Base-by-base conservation (phyloP, 2,888 invertebrate species). In the Cantharis nigra region DNA sequence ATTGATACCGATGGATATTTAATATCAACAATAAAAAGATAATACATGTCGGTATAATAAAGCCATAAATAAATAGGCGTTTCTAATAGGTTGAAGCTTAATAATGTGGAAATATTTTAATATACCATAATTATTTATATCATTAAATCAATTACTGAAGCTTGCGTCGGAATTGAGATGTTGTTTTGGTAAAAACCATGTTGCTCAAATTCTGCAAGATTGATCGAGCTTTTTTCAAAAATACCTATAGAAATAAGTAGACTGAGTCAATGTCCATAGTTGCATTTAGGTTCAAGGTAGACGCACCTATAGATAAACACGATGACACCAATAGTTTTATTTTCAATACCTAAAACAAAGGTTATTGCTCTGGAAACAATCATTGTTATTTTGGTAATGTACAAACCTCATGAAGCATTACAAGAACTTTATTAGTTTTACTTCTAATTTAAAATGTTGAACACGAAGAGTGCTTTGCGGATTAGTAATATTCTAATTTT, bases 201-300 rank as follows among this genome's bases (percentile, higher is more conserved):
- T 3, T 33, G 13, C 3, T 13, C 0, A 33, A 33, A 33, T 33
- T 13, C 33, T 33, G 13, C 5, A 33, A 13, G 13, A 5, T 13
- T 13, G 33, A 13, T 26, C 0, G 9, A 33, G 13, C 13, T 33
- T 33, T 33, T 33, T 33, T 13, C 5, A 5, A 33, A 33, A 33
- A 26, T 26, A 23, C 23, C 23, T 33, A 33, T 13, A 33, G 11
- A 33, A 13, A 33, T 33, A 33, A 33, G 13, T 33, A 33, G 5
- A 71, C 75, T 75, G 63, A 74, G 77, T 78, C 74, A 72, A 78
- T 72, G 77, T 72, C 74, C 63, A 75, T 72, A 74, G 70, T 72
- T 74, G 74, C 23, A 69, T 71, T 65, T 26, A 78, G 77, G 77
- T 78, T 78, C 77, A 78, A 78, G 77, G 77, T 74, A 70, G 77